Conservation (phyloP, 2,888 invertebrate genomes). For the Drosophila sordidula region DNA sequence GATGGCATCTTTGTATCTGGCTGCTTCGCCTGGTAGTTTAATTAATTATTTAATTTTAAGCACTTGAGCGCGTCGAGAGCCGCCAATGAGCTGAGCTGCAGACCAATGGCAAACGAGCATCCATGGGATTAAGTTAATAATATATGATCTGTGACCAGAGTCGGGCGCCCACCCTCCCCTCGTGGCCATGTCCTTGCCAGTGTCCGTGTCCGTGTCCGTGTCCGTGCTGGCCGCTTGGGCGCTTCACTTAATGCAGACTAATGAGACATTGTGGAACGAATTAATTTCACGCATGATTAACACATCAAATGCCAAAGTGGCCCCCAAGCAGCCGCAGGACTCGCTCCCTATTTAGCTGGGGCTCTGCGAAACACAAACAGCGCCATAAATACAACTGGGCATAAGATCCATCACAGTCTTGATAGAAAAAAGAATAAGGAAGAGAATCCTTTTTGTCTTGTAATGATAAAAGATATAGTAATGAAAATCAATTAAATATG, state of each 20-base stretch:
- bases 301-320: constrained; percentile 73
- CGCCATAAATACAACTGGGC: constrained; percentile 11
- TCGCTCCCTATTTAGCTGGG: not conserved
- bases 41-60: constrained; percentile 81
- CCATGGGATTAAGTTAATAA: constrained; percentile 79
- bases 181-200: constrained; percentile 16
- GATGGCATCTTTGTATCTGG: constrained; percentile 17
- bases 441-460: no score
- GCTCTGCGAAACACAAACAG: not conserved
- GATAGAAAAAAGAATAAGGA: not conserved
- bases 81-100: constrained; percentile 64
- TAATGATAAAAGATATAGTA: no score
- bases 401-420: constrained; percentile 17
- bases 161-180: constrained; percentile 6
- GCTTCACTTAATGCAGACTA: constrained; percentile 82
- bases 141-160: constrained; percentile 68
- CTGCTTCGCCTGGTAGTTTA: constrained; percentile 63
- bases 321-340: constrained; percentile 4
- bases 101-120: constrained; percentile 61
- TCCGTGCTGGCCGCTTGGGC: constrained; percentile 62
- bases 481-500: no score
- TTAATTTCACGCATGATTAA: constrained; percentile 83
- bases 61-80: constrained; percentile 74
- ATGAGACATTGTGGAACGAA: constrained; percentile 82
- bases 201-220: no score